Evolutionary conservation across 2,888 invertebrate species (phyloP), one percentile per base, ranked within the genome.

Genomic region (Autographa pulchrina): DNA sequence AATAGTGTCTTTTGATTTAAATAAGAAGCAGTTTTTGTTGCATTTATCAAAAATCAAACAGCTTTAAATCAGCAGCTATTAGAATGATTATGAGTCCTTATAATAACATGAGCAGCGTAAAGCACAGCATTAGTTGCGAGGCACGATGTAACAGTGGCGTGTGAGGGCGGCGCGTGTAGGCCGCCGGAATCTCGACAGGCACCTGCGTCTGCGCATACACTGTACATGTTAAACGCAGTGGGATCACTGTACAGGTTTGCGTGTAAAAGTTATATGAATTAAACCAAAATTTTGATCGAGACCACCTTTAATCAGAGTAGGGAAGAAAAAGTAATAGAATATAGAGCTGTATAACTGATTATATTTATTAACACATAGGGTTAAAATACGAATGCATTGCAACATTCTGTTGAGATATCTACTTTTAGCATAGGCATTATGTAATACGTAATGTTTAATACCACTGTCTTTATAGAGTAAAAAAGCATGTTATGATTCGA

Each of bases 201-300:
- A 79, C 71, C 77, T 76, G 81, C 81, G 74, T 72, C 64, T 41
- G 78, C 70, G 77, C 71, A 32, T 13, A 8, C 18, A 32, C n/a
- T 13, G 20, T 5, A 7, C 0, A 14, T 7, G 20, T 14, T 13
- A 32, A 0, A 7, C 16, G 5, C 52, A 73, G 65, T 62, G 63
- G 65, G 0, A 31, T 25, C 59, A 63, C 14, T 62, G 14, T 16
- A 18, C 7, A 43, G 25, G 25, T 25, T 25, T 25, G 25, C 25
- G 25, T 25, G 25, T 1, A 25, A 25, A 25, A 25, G 2, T 25
- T 25, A 25, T 25, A 25, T 25, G 25, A 25, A 35, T 3, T 35
- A 5, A 35, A 35, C 8, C 35, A 35, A 35, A 35, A 2, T 35
- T 6, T 35, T 35, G 35, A 0, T 35, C 35, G 6, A 35, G 35